These are phyloP conservation scores for Stegophylla sp. DNA, from an alignment of 2,888 invertebrate genomes.

Conservation along the genomic window DNA sequence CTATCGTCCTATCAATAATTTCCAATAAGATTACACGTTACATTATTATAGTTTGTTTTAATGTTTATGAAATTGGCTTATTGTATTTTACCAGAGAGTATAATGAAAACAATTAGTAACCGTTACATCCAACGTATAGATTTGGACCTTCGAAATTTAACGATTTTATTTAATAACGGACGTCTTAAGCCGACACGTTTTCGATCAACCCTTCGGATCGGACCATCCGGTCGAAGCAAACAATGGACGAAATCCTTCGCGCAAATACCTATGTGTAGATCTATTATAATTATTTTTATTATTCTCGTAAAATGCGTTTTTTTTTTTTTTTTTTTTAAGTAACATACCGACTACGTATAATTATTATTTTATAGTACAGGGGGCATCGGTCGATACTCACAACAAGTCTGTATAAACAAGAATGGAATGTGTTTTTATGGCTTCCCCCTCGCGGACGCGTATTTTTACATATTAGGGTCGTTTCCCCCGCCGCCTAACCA, in stretches of 20 bases:
- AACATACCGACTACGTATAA: background rate
- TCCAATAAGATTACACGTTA: too few relatives aligned
- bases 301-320: background rate
- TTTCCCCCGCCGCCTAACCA: too few relatives aligned
- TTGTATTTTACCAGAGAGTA: too few relatives aligned
- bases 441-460: too few relatives aligned
- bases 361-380: too few relatives aligned
- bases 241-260: constrained; percentile 10
- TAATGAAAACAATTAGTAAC: too few relatives aligned
- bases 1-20: too few relatives aligned
- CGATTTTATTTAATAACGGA: constrained; percentile 15
- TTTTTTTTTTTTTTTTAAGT: constrained; percentile 4
- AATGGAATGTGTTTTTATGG: constrained; percentile 1
- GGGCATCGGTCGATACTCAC: background rate
- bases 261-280: too few relatives aligned
- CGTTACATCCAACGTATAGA: too few relatives aligned
- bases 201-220: background rate
- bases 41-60: too few relatives aligned
- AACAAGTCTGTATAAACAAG: constrained; percentile 24
- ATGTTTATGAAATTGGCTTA: too few relatives aligned
- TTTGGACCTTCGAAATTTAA: background rate
- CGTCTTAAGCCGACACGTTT: background rate
- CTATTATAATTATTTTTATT: background rate
- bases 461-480: too few relatives aligned
- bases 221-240: constrained; percentile 12